Evolutionary conservation across 2,113 vertebrate genomes (phyloP), one percentile per base, ranked within the genome.

Genomic region (Pholis gunnellus): DNA sequence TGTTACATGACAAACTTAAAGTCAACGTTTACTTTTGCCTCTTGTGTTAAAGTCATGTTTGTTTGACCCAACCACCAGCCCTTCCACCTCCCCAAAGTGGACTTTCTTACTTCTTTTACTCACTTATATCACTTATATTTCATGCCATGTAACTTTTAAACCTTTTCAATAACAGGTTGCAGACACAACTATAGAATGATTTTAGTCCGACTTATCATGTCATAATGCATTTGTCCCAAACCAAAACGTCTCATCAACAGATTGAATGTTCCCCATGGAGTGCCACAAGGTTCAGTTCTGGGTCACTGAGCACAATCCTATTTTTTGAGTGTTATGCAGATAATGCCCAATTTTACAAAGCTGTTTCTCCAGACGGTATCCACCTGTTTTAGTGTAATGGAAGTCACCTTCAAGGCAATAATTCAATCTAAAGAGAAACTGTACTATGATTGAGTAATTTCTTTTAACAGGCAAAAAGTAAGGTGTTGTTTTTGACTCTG

Each of bases 221-320:
- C 18, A 18, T 20, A 34, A 34, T 34, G 15, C 7, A 20, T 60
- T 34, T 61, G 6, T 34, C 48, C 18, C 20, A 17, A 50, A 22
- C 18, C 48, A 17, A 18, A n/a, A 56, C 3, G 0, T 25, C 11
- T 2, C 22, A 52, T 2, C 22, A 52, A 71, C 6, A 56, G 14
- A 38, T 20, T 73, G 0, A 73, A 59, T 5, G 22, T 20, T 36
- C 22, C 18, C 18, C 18, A 9, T 40, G 61, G 52, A 60, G 44
- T 15, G 0, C 54, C 75, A 61, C 81, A 68, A 27, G 63, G 82
- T 42, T 74, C 56, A 34, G 6, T 67, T 68, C 44, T 54, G 10
- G 75, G 22, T 60, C 29, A 46, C 8, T 7, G 22, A 72, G 9
- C 36, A 63, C 13, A 25, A 25, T 52, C 11, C 7, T 10, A 31